A percentile compares a stretch with the other conserved stretches of the same genome.
Evolutionary conservation across 53 echinoderm and acorn worm genomes (phyloP).

Genomic region (Echinometra lucunter): DNA sequence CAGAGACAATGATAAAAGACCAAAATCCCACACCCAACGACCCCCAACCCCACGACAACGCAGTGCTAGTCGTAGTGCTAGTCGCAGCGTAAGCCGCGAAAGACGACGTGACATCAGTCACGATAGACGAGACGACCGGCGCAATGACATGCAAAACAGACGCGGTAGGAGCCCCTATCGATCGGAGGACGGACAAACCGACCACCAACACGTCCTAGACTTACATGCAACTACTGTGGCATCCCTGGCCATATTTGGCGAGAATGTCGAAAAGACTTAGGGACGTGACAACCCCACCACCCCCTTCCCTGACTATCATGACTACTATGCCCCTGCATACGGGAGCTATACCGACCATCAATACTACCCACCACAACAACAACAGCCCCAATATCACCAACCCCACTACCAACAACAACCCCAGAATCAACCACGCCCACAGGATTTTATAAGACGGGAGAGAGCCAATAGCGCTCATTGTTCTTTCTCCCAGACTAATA

Average conservation of each 20-base stretch:
- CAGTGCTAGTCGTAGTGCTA: background rate
- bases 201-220: no score
- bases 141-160: no score
- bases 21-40: background rate
- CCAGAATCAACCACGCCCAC: background rate
- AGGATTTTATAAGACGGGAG: constrained; percentile 34
- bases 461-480: constrained; percentile 26
- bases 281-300: background rate
- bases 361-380: background rate
- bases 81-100: background rate
- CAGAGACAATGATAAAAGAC: background rate
- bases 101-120: background rate
- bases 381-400: background rate
- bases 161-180: no score
- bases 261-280: background rate
- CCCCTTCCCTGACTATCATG: background rate
- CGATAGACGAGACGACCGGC: background rate
- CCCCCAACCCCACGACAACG: background rate
- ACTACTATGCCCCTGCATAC: background rate
- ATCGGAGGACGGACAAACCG: no score
- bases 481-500: background rate
- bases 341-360: no score
- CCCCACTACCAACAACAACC: background rate
- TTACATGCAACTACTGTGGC: background rate
- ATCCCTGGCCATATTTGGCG: background rate